Conservation (phyloP, 1,140 invertebrate species). For the Pteromalus puparum region DNA sequence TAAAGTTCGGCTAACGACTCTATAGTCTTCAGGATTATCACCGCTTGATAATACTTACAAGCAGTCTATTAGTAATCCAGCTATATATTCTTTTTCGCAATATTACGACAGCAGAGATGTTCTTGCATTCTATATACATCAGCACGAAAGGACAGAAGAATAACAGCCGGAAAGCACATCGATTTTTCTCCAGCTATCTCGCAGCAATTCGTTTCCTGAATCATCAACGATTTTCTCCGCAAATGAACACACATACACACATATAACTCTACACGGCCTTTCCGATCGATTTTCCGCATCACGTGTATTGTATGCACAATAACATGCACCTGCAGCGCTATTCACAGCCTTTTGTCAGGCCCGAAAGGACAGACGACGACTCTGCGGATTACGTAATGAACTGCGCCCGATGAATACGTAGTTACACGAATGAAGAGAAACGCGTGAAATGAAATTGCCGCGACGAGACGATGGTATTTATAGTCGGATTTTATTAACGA, state of each 20-base stretch:
- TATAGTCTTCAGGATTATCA: too few species aligned
- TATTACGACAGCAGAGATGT: too few species aligned
- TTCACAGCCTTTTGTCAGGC: background rate
- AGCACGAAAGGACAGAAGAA: too few species aligned
- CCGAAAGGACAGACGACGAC: background rate
- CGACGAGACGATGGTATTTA: background rate
- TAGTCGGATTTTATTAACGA: background rate
- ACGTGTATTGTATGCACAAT: background rate
- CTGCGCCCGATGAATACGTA: background rate
- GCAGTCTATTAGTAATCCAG: too few species aligned
- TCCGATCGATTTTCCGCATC: slow-evolving; percentile 12
- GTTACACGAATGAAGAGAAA: background rate
- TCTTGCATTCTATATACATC: too few species aligned
- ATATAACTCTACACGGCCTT: background rate
- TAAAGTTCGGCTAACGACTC: too few species aligned
- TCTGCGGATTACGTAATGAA: background rate
- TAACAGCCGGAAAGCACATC: background rate
- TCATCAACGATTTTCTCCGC: slow-evolving; percentile 23
- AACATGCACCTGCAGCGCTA: background rate
- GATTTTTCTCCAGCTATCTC: background rate
- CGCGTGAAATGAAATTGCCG: background rate
- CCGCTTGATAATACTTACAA: too few species aligned
- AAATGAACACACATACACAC: background rate
- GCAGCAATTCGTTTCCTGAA: background rate
- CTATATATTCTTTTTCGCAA: too few species aligned